Evolutionary conservation across 2,888 invertebrate genomes (phyloP), one percentile per base, ranked within the genome.

Genomic region (Gnatocerus cornutus): DNA sequence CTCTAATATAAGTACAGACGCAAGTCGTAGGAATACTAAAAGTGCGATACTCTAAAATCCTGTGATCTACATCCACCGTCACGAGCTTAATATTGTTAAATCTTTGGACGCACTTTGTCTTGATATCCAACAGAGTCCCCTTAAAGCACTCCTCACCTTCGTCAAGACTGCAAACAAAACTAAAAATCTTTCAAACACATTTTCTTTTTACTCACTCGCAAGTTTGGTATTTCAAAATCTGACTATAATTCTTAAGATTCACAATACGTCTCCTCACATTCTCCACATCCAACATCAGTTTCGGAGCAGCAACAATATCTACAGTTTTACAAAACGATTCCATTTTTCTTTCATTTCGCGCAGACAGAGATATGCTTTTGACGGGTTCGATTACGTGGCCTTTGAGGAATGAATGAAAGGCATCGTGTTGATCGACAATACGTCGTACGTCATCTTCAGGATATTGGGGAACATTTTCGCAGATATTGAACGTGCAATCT

Each of bases 11-110:
- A 50, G 50, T 45, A 14, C 62, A 62, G 3, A 62, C 37, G 10
- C 62, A 62, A 16, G 48, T 62, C 4, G 48, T 62, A 0, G 62
- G 62, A 7, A 62, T 50, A 30, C 13, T 21, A 9, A 62, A 62
- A 10, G 10, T 16, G 13, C 16, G 37, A 27, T 62, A 62, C 16
- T 39, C 39, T 10, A 62, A 48, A 12, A 12, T 50, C 7, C 21
- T 39, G 2, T 45, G n/a, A 10, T 12, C 16, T 0, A 12, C 39
- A 16, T 48, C 27, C 8, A 50, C 30, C 14, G 62, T 45, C 10
- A 62, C 16, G 6, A 62, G 52, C 10, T 62, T 62, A 7, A 62
- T 50, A 48, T 48, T 33, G 10, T 16, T 30, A n/a, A 16, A 62
- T 16, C 13, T 33, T 12, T 62, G 62, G 3, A 50, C 52, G 16